Evolutionary conservation across 92 coral and sea anemone species (phyloP), one percentile per base, ranked within the genome.

Genomic region (Phymanthus crucifer): DNA sequence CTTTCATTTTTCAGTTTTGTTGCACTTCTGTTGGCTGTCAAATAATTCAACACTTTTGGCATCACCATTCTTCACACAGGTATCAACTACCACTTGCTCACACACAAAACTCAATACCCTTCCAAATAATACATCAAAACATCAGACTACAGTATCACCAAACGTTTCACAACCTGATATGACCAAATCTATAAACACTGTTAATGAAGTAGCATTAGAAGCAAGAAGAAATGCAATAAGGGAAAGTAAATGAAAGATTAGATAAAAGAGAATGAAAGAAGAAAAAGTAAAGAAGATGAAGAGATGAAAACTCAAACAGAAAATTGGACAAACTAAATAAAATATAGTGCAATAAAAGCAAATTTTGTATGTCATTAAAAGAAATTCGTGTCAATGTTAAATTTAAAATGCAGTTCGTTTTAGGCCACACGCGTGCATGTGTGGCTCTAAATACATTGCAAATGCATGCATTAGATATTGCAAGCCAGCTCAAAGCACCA

Each of bases 401-500:
- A 26, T 61, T 27, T 24, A 61, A 61, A 11, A 8, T 61, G 29
- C 27, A 12, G 68, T 27, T 61, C 10, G 16, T 29, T n/a, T 32
- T 3, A 37, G 45, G 2, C 52, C 75, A 43, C n/a, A 43, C 52
- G 31, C 75, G 26, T 71, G 75, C 75, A 71, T 8, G 75, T 26
- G 12, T 71, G 75, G 14, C 21, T 32, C 29, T 71, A 6, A n/a
- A 21, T 34, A 37, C 32, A 29, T 5, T 35, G 46, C 48, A 43
- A 33, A 18, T 69, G 48, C 48, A 43, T 8, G 73, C 73, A 32
- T 69, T 33, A 32, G 73, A 18, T 33, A 37, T 37, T 32, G 48
- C 52, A 71, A 37, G 47, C 75, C 32, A 37, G 48, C 75, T 71
- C 64, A 54, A 54, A 54, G 36, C 27, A n/a, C 32, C 73, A 57